These are phyloP conservation scores for Erithacus rubecula DNA, from an alignment of 2,797 vertebrate genomes.

Conservation along the genomic window DNA sequence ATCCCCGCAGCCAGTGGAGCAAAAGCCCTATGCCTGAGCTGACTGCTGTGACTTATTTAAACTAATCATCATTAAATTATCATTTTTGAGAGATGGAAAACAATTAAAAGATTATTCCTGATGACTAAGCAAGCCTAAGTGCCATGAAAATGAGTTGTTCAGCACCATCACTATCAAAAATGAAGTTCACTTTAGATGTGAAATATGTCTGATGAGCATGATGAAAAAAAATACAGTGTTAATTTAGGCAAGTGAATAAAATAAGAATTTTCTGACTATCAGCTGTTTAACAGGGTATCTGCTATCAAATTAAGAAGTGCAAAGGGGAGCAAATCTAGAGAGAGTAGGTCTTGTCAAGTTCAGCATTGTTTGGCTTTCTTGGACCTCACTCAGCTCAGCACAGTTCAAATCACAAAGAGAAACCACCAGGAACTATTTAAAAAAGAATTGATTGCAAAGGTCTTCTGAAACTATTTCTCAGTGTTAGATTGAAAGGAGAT, in stretches of 20 bases:
- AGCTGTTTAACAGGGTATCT: constrained; percentile 36
- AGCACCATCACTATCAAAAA: constrained; percentile 47
- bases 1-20: neutral
- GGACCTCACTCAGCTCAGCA: constrained; percentile 36
- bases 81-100: constrained; percentile 48
- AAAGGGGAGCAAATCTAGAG: constrained; percentile 37
- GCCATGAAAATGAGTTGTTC: constrained; percentile 55
- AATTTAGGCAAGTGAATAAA: neutral
- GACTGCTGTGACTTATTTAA: neutral
- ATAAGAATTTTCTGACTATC: neutral
- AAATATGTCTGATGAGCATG: constrained; percentile 41
- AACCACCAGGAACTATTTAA: neutral
- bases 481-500: neutral
- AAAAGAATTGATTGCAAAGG: neutral
- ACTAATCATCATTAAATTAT: constrained; percentile 50
- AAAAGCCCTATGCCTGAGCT: neutral
- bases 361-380: constrained; percentile 10
- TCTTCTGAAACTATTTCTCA: neutral
- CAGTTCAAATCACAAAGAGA: constrained; percentile 31
- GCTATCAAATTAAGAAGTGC: constrained; percentile 38
- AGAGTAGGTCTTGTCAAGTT: constrained; percentile 38
- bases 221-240: constrained; percentile 1
- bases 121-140: constrained; percentile 33
- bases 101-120: constrained; percentile 66
- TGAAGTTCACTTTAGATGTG: constrained; percentile 48